phyloP scores from a whole-genome alignment of 2,888 invertebrate genomes.

The Zygothrica quintamaculata region DNA sequence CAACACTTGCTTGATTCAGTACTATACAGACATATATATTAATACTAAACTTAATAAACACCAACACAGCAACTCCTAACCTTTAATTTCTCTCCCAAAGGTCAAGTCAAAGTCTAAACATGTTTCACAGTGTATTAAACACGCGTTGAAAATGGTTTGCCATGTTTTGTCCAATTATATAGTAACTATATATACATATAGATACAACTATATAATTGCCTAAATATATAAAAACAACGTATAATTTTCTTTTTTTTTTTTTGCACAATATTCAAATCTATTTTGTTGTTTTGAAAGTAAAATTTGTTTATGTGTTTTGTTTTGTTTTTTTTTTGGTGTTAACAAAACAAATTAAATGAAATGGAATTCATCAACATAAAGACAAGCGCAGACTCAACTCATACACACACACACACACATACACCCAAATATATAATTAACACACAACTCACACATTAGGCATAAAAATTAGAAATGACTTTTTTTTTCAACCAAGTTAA shows the following conservation, averaged over 20 bases:
- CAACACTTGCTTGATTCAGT: too few species aligned
- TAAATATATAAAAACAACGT: conserved; percentile 4
- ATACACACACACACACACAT: too few species aligned
- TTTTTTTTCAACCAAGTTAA: too few species aligned
- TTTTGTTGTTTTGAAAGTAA: conserved; percentile 21
- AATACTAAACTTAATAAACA: too few species aligned
- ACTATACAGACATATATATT: too few species aligned
- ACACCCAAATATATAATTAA: conserved; percentile 33
- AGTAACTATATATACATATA: background rate
- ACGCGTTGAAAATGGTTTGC: conserved; percentile 27
- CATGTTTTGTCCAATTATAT: conserved; percentile 9
- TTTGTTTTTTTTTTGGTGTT: conserved; percentile 6
- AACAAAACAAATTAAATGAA: conserved; percentile 36
- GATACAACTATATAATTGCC: conserved; percentile 5
- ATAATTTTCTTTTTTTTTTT: conserved; percentile 16
- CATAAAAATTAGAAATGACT: conserved; percentile 49
- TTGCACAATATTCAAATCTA: conserved; percentile 53
- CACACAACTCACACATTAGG: conserved; percentile 51
- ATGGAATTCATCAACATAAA: conserved; percentile 32
- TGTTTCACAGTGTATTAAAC: conserved; percentile 18
- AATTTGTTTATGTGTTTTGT: too few species aligned
- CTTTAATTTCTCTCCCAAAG: too few species aligned
- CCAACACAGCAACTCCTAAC: too few species aligned
- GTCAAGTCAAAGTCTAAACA: too few species aligned
- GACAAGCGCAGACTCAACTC: too few species aligned